A percentile compares a stretch with the other conserved stretches of the same genome.
Conservation (phyloP, 2,888 invertebrate species). For the Blastobasis adustella region DNA sequence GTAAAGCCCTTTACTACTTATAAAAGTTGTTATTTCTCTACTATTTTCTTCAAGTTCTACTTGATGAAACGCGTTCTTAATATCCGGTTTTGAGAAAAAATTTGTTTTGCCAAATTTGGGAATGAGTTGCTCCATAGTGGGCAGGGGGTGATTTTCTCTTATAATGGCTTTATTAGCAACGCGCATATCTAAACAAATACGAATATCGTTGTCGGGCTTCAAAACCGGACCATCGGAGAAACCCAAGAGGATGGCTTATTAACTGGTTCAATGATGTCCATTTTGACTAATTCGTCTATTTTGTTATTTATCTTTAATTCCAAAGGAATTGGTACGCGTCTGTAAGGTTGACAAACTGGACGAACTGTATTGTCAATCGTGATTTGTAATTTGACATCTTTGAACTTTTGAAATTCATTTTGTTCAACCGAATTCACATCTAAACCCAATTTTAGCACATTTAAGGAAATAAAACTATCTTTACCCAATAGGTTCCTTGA, state of each 20-base stretch:
- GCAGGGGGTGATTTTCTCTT: slow-evolving; percentile 14
- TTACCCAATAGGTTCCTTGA: slow-evolving; percentile 10
- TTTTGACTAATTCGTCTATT: slow-evolving; percentile 8
- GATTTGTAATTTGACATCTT: slow-evolving; percentile 6
- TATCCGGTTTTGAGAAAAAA: slow-evolving; percentile 13
- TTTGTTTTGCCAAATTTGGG: slow-evolving; percentile 19
- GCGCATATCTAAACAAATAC: slow-evolving; percentile 12
- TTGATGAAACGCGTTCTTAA: slow-evolving; percentile 16
- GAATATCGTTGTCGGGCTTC: slow-evolving; percentile 4
- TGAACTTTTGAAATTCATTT: slow-evolving; percentile 12
- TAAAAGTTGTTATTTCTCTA: slow-evolving; percentile 18
- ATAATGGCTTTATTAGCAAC: slow-evolving; percentile 9
- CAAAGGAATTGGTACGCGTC: slow-evolving; percentile 9
- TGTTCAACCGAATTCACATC: slow-evolving; percentile 3
- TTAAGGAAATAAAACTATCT: slow-evolving; percentile 9
- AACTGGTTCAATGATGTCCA: slow-evolving; percentile 13
- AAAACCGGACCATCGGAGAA: slow-evolving; percentile 5
- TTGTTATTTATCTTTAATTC: slow-evolving; percentile 9
- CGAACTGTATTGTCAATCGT: slow-evolving; percentile 8
- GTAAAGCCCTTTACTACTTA: slow-evolving; percentile 13
- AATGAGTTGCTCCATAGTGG: slow-evolving; percentile 16
- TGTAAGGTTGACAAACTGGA: slow-evolving; percentile 11
- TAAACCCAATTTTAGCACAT: slow-evolving; percentile 11
- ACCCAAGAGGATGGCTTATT: slow-evolving; percentile 8
- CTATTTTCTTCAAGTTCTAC: slow-evolving; percentile 9